Evolutionary conservation across 2,797 vertebrate genomes (phyloP).

Genomic region (Nyctibius grandis): DNA sequence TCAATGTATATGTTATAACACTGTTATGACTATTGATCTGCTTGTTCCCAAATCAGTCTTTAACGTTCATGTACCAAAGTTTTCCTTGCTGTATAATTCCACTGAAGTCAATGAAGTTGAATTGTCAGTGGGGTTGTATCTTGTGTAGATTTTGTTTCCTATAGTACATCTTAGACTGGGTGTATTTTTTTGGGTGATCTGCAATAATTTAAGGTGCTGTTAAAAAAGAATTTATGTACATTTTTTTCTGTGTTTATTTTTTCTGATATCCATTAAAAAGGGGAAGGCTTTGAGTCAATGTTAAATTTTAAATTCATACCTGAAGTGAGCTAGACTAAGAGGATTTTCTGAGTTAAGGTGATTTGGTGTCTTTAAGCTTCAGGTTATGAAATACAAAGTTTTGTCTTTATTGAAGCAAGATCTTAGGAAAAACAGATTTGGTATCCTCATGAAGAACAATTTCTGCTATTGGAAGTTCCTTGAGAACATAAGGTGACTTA

Average conservation of each 20-base stretch:
- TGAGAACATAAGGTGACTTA: not conserved
- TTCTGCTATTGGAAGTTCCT: not conserved
- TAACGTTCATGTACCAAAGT: not conserved
- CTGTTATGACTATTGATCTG: slow-evolving; percentile 47
- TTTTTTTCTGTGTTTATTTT: not conserved
- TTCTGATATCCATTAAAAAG: not conserved
- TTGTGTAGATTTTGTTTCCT: not conserved
- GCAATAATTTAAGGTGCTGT: not conserved
- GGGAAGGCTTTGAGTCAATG: not conserved
- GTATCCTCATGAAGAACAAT: not conserved
- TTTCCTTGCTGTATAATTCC: not conserved
- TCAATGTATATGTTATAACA: slow-evolving; percentile 25
- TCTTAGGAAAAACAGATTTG: not conserved
- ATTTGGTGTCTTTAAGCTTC: not conserved
- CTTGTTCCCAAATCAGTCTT: slow-evolving; percentile 34
- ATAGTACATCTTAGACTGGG: not conserved
- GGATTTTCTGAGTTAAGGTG: not conserved
- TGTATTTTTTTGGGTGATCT: not conserved
- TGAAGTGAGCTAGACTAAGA: not conserved
- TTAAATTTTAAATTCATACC: not conserved
- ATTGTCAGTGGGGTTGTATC: not conserved
- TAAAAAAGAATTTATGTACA: not conserved
- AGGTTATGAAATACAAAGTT: not conserved
- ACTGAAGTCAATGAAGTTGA: not conserved
- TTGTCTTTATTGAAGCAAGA: not conserved